phyloP scores from a whole-genome alignment of 23 tunicate genomes.

The Oikopleura dioica region DNA sequence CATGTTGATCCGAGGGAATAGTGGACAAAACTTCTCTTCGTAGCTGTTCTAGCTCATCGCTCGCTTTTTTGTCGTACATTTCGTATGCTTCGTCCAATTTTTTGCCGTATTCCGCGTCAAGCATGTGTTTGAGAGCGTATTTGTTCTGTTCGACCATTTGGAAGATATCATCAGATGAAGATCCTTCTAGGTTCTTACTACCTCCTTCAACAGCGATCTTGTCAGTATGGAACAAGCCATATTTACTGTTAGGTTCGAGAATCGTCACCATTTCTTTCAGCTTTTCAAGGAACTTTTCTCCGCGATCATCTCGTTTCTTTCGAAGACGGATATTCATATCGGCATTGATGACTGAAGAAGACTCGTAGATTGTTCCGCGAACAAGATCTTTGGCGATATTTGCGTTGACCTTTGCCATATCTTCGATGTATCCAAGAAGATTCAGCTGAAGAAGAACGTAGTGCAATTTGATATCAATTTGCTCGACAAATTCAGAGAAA shows the following conservation, averaged over 20 bases:
- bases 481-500: background rate
- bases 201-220: no score
- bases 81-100: background rate
- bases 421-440: no score
- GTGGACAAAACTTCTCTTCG: background rate
- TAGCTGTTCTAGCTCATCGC: background rate
- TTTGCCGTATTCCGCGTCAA: background rate
- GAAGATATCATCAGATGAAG: background rate
- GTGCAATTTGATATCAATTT: background rate
- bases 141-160: background rate
- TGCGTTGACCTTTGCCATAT: background rate
- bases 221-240: background rate
- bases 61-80: background rate
- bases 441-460: background rate
- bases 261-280: background rate
- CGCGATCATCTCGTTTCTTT: background rate
- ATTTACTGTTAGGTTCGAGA: background rate
- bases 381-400: background rate
- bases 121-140: background rate
- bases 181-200: no score
- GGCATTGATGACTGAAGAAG: background rate
- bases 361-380: background rate
- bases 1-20: background rate
- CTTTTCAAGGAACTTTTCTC: background rate
- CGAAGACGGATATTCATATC: background rate